Conservation (phyloP, 2,888 invertebrate species). For the Eudasyphora cyanicolor region DNA sequence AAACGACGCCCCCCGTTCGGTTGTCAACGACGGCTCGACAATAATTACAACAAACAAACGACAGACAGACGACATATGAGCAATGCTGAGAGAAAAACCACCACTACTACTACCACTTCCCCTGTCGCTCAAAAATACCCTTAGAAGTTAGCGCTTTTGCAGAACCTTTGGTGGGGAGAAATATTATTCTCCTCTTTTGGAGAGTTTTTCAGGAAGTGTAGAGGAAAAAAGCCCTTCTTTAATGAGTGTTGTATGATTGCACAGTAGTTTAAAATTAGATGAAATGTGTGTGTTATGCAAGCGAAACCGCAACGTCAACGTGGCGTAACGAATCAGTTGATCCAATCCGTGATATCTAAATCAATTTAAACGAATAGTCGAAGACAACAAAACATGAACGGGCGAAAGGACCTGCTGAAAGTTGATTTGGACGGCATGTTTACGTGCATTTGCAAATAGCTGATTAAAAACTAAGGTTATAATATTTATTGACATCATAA, state of each 20-base stretch:
- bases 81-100: slow-evolving; percentile 27
- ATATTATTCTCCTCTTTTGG: slow-evolving; percentile 1
- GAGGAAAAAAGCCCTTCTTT: slow-evolving; percentile 36
- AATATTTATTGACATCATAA: no score
- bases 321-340: no score
- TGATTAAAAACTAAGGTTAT: no score
- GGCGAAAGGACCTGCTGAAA: no score
- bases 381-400: no score
- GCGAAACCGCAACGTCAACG: no score
- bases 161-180: not conserved
- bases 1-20: slow-evolving; percentile 72
- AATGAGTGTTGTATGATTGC: not conserved
- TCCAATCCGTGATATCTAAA: no score
- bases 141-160: not conserved
- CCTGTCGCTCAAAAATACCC: not conserved
- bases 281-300: no score
- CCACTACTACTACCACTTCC: slow-evolving; percentile 61
- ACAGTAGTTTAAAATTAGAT: slow-evolving; percentile 45
- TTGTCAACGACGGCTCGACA: slow-evolving; percentile 52
- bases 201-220: slow-evolving; percentile 1
- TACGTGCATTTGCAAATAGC: no score
- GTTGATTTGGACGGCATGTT: no score
- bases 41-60: slow-evolving; percentile 66
- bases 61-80: no score
- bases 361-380: no score